Base-by-base conservation (phyloP, 1,140 invertebrate species). In the Proctacanthus coquilletti region DNA sequence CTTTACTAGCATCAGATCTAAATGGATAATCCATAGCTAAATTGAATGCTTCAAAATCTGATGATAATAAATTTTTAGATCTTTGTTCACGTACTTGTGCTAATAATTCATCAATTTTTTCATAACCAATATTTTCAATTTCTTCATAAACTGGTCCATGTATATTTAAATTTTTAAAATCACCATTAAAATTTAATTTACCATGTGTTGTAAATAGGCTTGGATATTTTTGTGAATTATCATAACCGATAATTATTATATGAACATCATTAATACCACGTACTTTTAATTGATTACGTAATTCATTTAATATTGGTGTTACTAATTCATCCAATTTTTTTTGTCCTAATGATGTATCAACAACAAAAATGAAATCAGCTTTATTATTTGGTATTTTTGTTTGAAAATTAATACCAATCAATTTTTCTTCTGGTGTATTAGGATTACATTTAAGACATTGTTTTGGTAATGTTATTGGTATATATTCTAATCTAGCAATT, bases 311-410 rank as follows among this genome's bases (percentile, higher is more conserved):
- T 0, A 56, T 38, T 0, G 57, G 52, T 9, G 62, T 51, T 14
- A 67, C 45, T 2, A 66, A 45, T 14, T 64, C 55, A 11, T 52
- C 53, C 20, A 66, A 48, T 0, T 64, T 37, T 15, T n/a, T 9
- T 34, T 62, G 38, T 2, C 17, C 49, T 42, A 71, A 27, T 49
- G 53, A 48, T 57, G 74, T 58, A 40, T 84, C 80, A n/a, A 84
- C 64, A 5, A 77, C 63, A 21, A 84, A 61, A 4, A 85, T 57
- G 41, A 84, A 64, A 47, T 85, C 82, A 6, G 79, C 81, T 43
- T 78, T 64, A 39, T 77, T 80, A 29, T 65, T 66, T 2, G 78
- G 79, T 18, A 70, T 51, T 48, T 77, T 77, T 0, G 81, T 62
- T 29, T 68, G 71, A 50, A 79, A 78, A 15, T 54, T 61, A 19